Conservation (phyloP, 2,797 vertebrate genomes). For the Pagetopsis macropterus region DNA sequence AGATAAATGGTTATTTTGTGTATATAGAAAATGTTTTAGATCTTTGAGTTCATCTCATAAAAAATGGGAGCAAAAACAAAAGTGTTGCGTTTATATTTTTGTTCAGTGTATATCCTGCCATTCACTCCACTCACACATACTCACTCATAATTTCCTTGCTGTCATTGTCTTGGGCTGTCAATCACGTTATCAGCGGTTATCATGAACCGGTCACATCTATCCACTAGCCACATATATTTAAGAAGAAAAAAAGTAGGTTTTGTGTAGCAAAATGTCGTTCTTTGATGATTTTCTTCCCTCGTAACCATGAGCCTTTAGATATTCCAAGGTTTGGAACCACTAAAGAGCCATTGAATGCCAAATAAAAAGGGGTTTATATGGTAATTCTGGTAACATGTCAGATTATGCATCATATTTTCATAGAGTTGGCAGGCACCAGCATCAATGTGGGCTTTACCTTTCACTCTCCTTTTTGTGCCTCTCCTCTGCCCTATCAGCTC, state of each 20-base stretch:
- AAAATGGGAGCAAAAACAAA: too few species aligned
- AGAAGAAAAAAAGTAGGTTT: not conserved
- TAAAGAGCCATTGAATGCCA: constrained; percentile 11
- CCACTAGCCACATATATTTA: not conserved
- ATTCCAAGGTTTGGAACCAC: not conserved
- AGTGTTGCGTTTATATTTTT: too few species aligned
- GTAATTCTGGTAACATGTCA: constrained; percentile 19
- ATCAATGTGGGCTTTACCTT: constrained; percentile 48
- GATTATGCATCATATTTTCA: constrained; percentile 46
- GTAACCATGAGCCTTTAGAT: not conserved
- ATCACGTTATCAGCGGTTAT: too few species aligned
- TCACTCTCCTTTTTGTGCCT: constrained; percentile 30
- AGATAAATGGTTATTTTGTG: too few species aligned
- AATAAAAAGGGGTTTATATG: constrained; percentile 26
- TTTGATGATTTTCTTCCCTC: not conserved
- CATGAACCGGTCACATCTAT: too few species aligned
- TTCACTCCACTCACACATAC: too few species aligned
- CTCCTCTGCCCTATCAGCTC: constrained; percentile 57
- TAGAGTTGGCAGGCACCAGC: constrained; percentile 1
- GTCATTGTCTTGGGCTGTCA: too few species aligned
- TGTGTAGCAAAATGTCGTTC: not conserved
- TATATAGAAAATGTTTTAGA: too few species aligned
- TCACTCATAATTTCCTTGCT: too few species aligned
- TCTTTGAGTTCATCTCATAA: too few species aligned
- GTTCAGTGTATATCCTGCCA: too few species aligned